phyloP scores from a whole-genome alignment of 2,113 vertebrate species.

The Megaceryle maxima region DNA sequence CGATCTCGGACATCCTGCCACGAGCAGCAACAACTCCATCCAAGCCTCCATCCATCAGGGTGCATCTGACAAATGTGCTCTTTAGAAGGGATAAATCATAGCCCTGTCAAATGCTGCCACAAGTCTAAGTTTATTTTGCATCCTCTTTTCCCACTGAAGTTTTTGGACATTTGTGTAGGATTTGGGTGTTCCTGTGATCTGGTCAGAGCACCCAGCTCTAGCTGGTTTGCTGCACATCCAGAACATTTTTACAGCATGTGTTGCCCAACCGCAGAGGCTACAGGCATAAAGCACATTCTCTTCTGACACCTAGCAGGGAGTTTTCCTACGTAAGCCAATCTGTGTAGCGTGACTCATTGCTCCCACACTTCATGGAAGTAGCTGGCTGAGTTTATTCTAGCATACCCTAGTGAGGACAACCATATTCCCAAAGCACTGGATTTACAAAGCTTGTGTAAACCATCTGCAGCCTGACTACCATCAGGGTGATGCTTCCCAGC shows the following conservation, averaged over 20 bases:
- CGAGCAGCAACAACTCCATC: not conserved
- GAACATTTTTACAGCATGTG: slow-evolving; percentile 61
- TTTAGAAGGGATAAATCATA: not conserved
- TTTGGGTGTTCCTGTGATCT: not conserved
- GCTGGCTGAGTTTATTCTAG: slow-evolving; percentile 6
- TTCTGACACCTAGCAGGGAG: slow-evolving; percentile 63
- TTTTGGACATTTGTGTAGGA: not conserved
- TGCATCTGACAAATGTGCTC: not conserved
- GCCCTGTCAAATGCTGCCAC: not conserved
- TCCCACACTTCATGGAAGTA: slow-evolving; percentile 40
- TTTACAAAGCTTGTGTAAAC: not conserved
- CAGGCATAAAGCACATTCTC: slow-evolving; percentile 46
- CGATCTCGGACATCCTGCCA: not conserved
- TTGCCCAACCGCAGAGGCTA: slow-evolving; percentile 36
- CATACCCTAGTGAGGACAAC: not conserved
- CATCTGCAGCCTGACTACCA: rapidly evolving
- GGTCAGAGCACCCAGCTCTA: not conserved
- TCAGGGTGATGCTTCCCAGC: not conserved
- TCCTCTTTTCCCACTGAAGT: not conserved
- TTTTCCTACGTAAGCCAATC: slow-evolving; percentile 24
- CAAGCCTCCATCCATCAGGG: not conserved
- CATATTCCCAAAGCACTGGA: not conserved
- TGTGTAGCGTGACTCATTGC: slow-evolving; percentile 41
- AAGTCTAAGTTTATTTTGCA: not conserved
- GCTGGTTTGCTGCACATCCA: slow-evolving; percentile 25